These are phyloP conservation scores for Todus mexicanus DNA, from an alignment of 2,797 vertebrate species.

Conservation along the genomic window DNA sequence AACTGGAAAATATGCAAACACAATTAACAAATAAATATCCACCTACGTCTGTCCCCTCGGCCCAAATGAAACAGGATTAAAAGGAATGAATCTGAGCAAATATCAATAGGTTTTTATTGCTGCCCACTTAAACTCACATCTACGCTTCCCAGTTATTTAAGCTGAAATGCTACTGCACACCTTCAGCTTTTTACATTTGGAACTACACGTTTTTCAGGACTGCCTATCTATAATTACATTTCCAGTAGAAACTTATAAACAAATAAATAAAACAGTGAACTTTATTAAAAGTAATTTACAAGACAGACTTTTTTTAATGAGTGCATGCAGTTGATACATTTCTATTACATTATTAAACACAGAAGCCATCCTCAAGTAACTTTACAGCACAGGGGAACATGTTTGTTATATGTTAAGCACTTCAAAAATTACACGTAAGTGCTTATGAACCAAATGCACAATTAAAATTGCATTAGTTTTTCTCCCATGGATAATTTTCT, in stretches of 20 bases:
- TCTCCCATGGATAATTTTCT: neutral
- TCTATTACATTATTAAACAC: neutral
- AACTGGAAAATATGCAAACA: neutral
- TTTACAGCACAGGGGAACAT: neutral
- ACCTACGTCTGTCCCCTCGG: neutral
- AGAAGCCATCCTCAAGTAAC: neutral
- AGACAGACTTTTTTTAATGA: neutral
- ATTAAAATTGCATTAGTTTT: slow-evolving; percentile 20
- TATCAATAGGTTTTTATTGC: neutral
- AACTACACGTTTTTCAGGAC: neutral
- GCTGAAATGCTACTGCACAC: neutral
- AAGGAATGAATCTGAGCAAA: neutral
- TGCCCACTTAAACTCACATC: neutral
- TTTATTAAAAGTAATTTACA: neutral
- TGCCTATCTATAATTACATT: neutral
- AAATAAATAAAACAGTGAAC: neutral
- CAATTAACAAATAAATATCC: neutral
- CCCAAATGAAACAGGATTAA: neutral
- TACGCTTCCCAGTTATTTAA: neutral
- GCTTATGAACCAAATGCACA: slow-evolving; percentile 9
- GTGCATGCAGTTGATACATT: neutral
- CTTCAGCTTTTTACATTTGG: neutral
- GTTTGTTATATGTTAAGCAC: neutral
- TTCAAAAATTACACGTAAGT: neutral
- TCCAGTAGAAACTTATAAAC: neutral